Base-by-base conservation (phyloP, 2,888 invertebrate genomes). In the Hydrotaea cyrtoneurina region DNA sequence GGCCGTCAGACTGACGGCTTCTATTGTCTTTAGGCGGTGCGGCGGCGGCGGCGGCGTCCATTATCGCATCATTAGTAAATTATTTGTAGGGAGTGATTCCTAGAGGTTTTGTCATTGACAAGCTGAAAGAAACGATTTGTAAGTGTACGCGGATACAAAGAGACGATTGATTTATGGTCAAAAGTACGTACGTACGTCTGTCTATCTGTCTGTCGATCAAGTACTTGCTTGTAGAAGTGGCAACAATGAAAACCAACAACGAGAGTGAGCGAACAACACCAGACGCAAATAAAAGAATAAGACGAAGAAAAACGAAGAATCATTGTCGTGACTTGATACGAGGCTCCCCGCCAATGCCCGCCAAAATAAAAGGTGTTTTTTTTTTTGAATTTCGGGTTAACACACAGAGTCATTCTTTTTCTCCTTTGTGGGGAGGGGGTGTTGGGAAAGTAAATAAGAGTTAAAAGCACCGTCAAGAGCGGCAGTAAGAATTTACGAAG, bases 21-120 rank as follows among this genome's bases (percentile, higher is more conserved):
- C 79, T 85, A 85, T 82, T 85, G 64, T 85, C 73, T 82, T 79
- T 36, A 78, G 10, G 15, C 7, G 15, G n/a, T n/a, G n/a, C n/a
- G n/a, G n/a, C n/a, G n/a, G n/a, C n/a, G n/a, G n/a, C 7, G 31
- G 31, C 31, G 31, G 31, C 31, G 11, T 19, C 46, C 59, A 76
- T 19, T 4, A 7, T 2, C 3, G 11, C 13, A 57, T 17, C 5
- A 50, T 50, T 50, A 50, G 55, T 53, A 31, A 19, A 53, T 19
- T 43, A n/a, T 21, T 77, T 50, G 50, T 8, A 50, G 7, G n/a
- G 73, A 59, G 57, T 77, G 55, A 15, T 39, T 80, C 80, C 75
- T 73, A 66, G 66, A 3, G 36, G 2, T 43, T n/a, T n/a, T 66
- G 66, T 66, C 43, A 83, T 59, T 83, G 77, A 43, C 72, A 59